Percentiles rank a stretch among this genome's conserved stretches.
These are phyloP conservation scores for Apamea sordens DNA, from an alignment of 2,888 invertebrate genomes.

Conservation along the genomic window DNA sequence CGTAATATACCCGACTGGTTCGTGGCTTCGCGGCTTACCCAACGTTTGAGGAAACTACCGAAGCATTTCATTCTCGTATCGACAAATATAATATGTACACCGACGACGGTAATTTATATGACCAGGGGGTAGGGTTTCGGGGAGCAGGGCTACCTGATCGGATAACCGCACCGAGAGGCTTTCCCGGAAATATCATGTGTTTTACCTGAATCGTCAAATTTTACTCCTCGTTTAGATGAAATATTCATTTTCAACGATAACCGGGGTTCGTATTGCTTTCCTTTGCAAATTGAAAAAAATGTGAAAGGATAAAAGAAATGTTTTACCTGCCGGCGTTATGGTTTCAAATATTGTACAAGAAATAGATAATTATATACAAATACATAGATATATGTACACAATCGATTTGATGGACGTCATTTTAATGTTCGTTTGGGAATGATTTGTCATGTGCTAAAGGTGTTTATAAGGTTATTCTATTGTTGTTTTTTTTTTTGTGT, in stretches of 20 bases:
- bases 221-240: conserved; percentile 39
- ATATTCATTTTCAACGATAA: conserved; percentile 43
- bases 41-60: conserved; percentile 26
- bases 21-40: neutral
- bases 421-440: neutral
- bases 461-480: too few species aligned
- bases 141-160: conserved; percentile 30
- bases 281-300: conserved; percentile 15
- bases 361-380: neutral
- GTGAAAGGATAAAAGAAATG: neutral
- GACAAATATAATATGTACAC: conserved; percentile 47
- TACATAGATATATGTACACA: neutral
- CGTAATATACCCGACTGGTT: conserved; percentile 1
- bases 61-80: conserved; percentile 34
- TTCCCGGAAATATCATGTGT: conserved; percentile 48
- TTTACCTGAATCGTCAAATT: conserved; percentile 48
- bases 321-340: neutral
- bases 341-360: neutral
- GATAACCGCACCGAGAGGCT: conserved; percentile 43
- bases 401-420: neutral
- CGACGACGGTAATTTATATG: conserved; percentile 48
- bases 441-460: neutral
- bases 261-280: conserved; percentile 11
- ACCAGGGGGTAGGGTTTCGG: conserved; percentile 21
- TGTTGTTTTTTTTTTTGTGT: neutral